Evolutionary conservation across 2,113 vertebrate species (phyloP).

Genomic region (rabbit (Oryctolagus cuniculus)): mOryCun1.1 NC_091432.1:32096501-32097000

Average conservation of each 20-base stretch:
- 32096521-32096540: background rate
- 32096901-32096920: conserved; percentile 99
- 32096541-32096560: background rate
- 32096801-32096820: background rate
- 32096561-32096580: background rate
- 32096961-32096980: conserved; percentile 99
- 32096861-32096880: conserved; percentile 99
- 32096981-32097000: conserved; percentile 99
- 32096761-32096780: background rate
- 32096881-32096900: conserved; percentile 97
- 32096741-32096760: too few relatives aligned
- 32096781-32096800: background rate
- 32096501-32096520: background rate
- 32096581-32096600: background rate
- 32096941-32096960: conserved; percentile 99
- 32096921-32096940: conserved; percentile 99
- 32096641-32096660: background rate
- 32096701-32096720: background rate
- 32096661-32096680: background rate
- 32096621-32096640: background rate
- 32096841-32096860: conserved; percentile 88
- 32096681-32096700: background rate
- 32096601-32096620: background rate
- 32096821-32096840: background rate
- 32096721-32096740: background rate